Percentiles rank a stretch among this genome's conserved stretches.
Conservation (phyloP, 2,797 vertebrate species). For the Tiaroga cobitis region DNA sequence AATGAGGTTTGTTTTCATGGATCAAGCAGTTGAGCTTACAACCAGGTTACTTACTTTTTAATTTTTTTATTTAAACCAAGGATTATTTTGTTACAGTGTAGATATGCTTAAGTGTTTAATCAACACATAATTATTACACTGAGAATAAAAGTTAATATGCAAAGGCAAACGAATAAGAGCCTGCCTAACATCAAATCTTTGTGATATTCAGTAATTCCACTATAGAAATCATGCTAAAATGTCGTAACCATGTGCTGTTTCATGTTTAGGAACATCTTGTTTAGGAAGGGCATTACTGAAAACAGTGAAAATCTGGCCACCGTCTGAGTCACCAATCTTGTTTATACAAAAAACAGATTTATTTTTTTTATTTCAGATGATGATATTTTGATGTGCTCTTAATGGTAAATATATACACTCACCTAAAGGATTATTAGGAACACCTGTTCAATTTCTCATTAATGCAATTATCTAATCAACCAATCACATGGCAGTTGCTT, state of each 20-base stretch:
- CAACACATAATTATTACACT: not conserved
- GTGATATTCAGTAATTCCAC: not conserved
- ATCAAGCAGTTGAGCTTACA: too few species aligned
- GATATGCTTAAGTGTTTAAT: not conserved
- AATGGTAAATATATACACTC: conserved; percentile 69
- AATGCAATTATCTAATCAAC: too few species aligned
- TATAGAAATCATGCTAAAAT: not conserved
- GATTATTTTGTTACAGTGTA: too few species aligned
- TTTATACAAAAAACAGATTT: conserved; percentile 80
- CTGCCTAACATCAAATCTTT: not conserved
- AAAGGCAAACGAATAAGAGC: not conserved
- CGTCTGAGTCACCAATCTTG: conserved; percentile 73
- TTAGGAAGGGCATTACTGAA: conserved; percentile 75
- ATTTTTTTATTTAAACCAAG: too few species aligned
- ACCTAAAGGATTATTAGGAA: too few species aligned
- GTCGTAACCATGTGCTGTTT: not conserved
- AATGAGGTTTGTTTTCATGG: too few species aligned
- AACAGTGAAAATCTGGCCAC: conserved; percentile 76
- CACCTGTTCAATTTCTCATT: too few species aligned
- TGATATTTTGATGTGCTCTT: conserved; percentile 71
- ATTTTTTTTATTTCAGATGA: conserved; percentile 17
- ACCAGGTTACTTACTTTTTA: too few species aligned
- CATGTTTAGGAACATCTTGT: conserved; percentile 59
- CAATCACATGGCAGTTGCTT: too few species aligned
- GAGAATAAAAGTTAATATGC: not conserved